These are phyloP conservation scores for Cyprinodon brontotheroides DNA, from an alignment of 2,113 vertebrate species.

Conservation along the genomic window DNA sequence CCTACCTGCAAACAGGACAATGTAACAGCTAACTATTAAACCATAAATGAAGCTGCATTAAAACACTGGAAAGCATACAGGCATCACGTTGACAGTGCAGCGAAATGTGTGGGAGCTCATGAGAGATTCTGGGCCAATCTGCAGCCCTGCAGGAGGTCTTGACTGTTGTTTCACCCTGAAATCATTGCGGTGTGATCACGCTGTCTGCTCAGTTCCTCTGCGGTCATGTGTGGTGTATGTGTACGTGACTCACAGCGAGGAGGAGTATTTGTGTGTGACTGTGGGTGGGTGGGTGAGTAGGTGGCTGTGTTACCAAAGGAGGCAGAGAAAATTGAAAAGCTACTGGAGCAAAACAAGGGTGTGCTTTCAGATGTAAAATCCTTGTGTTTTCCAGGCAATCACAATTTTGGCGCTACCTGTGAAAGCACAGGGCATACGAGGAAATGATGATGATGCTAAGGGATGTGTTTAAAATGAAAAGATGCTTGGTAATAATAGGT, in stretches of 20 bases:
- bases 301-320: background rate
- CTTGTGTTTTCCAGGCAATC: background rate
- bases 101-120: conserved; percentile 11
- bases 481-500: no score
- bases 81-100: background rate
- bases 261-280: conserved; percentile 2
- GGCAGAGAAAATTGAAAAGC: background rate
- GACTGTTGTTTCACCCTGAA: conserved; percentile 8
- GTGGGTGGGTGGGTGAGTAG: background rate
- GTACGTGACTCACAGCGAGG: conserved; percentile 1
- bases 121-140: background rate
- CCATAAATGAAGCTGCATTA: background rate
- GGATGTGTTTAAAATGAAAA: background rate
- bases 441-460: background rate
- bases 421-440: background rate
- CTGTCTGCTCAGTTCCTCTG: background rate
- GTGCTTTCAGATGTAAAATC: background rate
- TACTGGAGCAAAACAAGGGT: background rate
- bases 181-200: background rate
- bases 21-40: background rate
- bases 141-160: background rate
- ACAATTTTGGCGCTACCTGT: background rate
- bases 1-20: background rate
- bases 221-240: conserved; percentile 2
- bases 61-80: background rate